Conservation (phyloP, 1,140 invertebrate species). For the Ostrea denselamellosa region DNA sequence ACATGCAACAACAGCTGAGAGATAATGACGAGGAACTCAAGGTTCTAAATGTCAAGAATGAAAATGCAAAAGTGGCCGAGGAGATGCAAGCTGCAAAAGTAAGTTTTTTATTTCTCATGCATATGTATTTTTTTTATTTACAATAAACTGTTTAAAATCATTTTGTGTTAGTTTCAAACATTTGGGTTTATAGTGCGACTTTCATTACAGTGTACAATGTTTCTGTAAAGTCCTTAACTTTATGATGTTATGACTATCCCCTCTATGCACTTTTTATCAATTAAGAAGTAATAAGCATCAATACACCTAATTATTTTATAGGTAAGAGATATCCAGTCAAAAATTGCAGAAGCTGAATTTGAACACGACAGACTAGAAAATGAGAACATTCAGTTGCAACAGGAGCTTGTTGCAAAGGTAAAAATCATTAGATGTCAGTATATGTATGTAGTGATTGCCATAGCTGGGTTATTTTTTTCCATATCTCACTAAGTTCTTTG, state of each 20-base stretch:
- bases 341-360: slow-evolving; percentile 66
- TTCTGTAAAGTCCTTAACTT: too few relatives aligned
- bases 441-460: neutral
- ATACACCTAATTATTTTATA: slow-evolving; percentile 44
- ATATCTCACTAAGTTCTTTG: neutral
- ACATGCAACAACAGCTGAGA: slow-evolving; percentile 68
- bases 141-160: too few relatives aligned
- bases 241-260: too few relatives aligned
- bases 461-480: neutral
- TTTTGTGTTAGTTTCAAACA: too few relatives aligned
- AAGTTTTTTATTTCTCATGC: slow-evolving; percentile 28
- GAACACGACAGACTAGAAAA: slow-evolving; percentile 68
- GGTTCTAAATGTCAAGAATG: slow-evolving; percentile 72
- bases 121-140: too few relatives aligned
- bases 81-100: slow-evolving; percentile 75
- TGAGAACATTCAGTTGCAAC: slow-evolving; percentile 65
- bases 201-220: too few relatives aligned
- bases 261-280: too few relatives aligned
- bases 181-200: too few relatives aligned
- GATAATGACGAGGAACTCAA: slow-evolving; percentile 73
- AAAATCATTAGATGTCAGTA: slow-evolving; percentile 2
- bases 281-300: too few relatives aligned
- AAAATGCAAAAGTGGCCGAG: slow-evolving; percentile 72
- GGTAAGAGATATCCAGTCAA: slow-evolving; percentile 65
- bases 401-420: slow-evolving; percentile 66